phyloP scores from a whole-genome alignment of 2,888 invertebrate genomes.

The Sesamia inferens region DNA sequence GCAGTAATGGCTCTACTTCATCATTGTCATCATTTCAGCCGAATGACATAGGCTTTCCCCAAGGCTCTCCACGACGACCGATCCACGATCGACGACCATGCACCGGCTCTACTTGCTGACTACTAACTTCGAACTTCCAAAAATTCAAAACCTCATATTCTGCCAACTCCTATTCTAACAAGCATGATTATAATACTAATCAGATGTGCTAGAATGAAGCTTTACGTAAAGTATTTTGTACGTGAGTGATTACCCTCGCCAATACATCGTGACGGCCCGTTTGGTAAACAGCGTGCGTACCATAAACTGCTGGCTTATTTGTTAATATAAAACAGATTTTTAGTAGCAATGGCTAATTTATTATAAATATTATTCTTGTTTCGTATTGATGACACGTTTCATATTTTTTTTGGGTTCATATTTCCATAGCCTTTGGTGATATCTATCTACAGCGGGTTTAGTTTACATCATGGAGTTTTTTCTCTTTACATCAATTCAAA shows the following conservation, averaged over 20 bases:
- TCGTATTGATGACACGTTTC: neutral
- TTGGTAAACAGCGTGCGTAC: conserved; percentile 40
- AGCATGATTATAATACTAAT: conserved; percentile 13
- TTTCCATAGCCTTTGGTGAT: too few relatives aligned
- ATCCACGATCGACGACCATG: too few relatives aligned
- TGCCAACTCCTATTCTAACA: neutral
- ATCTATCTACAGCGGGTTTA: neutral
- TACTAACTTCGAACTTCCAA: neutral
- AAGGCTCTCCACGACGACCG: too few relatives aligned
- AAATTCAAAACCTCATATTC: neutral
- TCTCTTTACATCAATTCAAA: neutral
- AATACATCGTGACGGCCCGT: conserved; percentile 70
- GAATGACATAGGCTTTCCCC: too few relatives aligned
- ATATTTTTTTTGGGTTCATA: neutral
- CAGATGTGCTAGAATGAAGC: conserved; percentile 46
- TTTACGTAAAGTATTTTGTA: conserved; percentile 55
- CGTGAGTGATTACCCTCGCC: conserved; percentile 62
- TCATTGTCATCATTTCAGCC: too few relatives aligned
- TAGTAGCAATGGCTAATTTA: neutral
- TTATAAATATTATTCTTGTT: neutral
- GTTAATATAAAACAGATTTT: conserved; percentile 15
- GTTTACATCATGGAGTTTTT: neutral
- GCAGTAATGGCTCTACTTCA: neutral
- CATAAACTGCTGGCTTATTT: conserved; percentile 23
- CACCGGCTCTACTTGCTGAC: too few relatives aligned